phyloP scores from a whole-genome alignment of 2,888 invertebrate species.

The Zaprionus obscuricornis region DNA sequence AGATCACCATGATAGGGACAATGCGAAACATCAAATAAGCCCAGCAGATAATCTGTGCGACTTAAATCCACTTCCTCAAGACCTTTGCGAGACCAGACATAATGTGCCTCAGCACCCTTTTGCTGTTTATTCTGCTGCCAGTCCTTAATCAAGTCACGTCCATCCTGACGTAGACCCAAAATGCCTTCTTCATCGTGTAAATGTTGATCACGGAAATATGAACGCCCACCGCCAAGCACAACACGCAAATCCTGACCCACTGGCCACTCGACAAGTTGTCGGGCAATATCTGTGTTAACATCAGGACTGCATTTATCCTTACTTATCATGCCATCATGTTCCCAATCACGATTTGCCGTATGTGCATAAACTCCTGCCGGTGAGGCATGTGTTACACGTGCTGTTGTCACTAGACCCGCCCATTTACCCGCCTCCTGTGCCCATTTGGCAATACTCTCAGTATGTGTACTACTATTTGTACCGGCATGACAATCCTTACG shows the following conservation, averaged over 20 bases:
- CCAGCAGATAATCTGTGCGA: constrained; percentile 85
- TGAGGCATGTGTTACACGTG: constrained; percentile 90
- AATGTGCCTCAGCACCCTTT: constrained; percentile 75
- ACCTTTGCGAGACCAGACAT: constrained; percentile 72
- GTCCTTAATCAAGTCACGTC: constrained; percentile 86
- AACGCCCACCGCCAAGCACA: constrained; percentile 80
- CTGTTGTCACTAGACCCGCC: constrained; percentile 89
- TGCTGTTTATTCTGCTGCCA: constrained; percentile 85
- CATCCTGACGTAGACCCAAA: constrained; percentile 85
- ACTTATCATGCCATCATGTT: constrained; percentile 85
- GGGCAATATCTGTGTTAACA: constrained; percentile 88
- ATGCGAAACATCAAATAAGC: constrained; percentile 85
- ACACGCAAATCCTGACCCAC: constrained; percentile 90
- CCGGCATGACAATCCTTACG: constrained; percentile 87
- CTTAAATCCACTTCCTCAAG: constrained; percentile 79
- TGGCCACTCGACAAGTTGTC: constrained; percentile 87
- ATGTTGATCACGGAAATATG: constrained; percentile 70
- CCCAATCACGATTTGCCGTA: constrained; percentile 88
- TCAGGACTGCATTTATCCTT: constrained; percentile 82
- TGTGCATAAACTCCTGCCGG: constrained; percentile 90
- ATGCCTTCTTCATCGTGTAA: constrained; percentile 85
- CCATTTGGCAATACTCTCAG: constrained; percentile 88
- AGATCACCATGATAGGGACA: constrained; percentile 86
- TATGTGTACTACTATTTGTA: constrained; percentile 85
- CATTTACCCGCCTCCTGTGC: constrained; percentile 87